Evolutionary conservation across 2,797 vertebrate genomes (phyloP), one percentile per base, ranked within the genome.

Genomic region (Austrolebias charrua): DNA sequence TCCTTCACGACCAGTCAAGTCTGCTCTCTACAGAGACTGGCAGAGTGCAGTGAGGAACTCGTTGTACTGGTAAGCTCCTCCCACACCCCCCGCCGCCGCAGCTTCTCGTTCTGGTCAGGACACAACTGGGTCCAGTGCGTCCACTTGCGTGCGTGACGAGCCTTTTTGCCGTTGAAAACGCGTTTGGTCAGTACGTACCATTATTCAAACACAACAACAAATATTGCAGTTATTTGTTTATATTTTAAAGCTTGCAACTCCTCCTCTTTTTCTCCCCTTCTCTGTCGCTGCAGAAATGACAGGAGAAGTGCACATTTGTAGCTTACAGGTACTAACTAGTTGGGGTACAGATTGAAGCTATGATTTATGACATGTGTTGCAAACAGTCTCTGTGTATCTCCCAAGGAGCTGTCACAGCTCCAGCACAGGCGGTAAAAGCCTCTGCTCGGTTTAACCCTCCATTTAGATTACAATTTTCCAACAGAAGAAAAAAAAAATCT

Each of bases 351-450:
- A 86, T 79, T 93, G 91, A 93, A 88, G 87, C 86, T 92, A 91
- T 91, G 90, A 92, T 93, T 92, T 92, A 90, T 92, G 91, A 92
- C 91, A 92, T 91, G 92, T 92, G 91, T 90, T 92, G 88, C 85
- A 85, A 90, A 89, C 89, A 88, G 89, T 91, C 88, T 90, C 77
- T 88, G 84, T 90, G 89, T 88, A 89, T 91, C 86, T 93, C 90
- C 90, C 89, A 86, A 89, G 88, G 88, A 90, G 85, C 90, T 90
- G 89, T 91, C 90, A 90, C 84, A 76, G 87, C 82, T 86, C 78
- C 77, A 75, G 83, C 81, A 71, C 80, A 85, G 82, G 80, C 82
- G 85, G 85, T 89, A 87, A 90, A 90, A 88, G 83, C 82, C 84
- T 88, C 79, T 79, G 83, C 86, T 89, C 72, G 81, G 73, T 89